Evolutionary conservation across 2,797 vertebrate genomes (phyloP).

Genomic region (Typhlichthys subterraneus): DNA sequence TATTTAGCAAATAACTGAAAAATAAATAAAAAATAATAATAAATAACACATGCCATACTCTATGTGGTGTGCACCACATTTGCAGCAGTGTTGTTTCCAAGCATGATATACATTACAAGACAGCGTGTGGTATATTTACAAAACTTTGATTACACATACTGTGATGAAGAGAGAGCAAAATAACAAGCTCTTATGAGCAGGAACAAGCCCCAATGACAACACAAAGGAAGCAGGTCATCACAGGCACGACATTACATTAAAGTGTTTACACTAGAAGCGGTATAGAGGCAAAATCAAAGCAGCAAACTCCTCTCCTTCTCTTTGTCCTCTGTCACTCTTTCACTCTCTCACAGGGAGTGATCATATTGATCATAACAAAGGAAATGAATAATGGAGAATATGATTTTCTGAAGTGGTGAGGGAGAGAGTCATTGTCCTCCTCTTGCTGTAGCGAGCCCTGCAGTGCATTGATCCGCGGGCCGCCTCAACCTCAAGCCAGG

Average conservation of each 20-base stretch:
- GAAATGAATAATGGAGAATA: conserved; percentile 81
- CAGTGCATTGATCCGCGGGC: conserved; percentile 73
- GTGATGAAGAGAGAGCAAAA: conserved; percentile 26
- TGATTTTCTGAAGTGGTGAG: conserved; percentile 76
- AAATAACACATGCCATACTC: conserved; percentile 20
- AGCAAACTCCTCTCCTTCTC: conserved; percentile 28
- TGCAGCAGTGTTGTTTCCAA: conserved; percentile 16
- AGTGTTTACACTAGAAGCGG: conserved; percentile 30
- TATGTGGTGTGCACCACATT: not conserved
- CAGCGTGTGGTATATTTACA: conserved; percentile 36
- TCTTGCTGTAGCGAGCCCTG: conserved; percentile 66
- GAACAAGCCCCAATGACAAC: conserved; percentile 13
- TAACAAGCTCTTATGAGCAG: conserved; percentile 47
- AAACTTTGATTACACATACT: conserved; percentile 44
- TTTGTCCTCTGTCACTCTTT: conserved; percentile 29
- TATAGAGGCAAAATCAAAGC: conserved; percentile 62
- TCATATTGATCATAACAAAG: conserved; percentile 79
- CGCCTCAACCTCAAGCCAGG: conserved; percentile 46
- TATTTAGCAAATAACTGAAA: conserved; percentile 1
- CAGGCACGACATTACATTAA: conserved; percentile 53
- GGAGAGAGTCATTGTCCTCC: conserved; percentile 67
- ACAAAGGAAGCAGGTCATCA: conserved; percentile 41
- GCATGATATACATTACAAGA: conserved; percentile 16
- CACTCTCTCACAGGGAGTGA: conserved; percentile 59
- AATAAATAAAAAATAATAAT: conserved; percentile 1